Base-by-base conservation (phyloP, 2,113 vertebrate species). In the Ochotona curzoniae region DNA sequence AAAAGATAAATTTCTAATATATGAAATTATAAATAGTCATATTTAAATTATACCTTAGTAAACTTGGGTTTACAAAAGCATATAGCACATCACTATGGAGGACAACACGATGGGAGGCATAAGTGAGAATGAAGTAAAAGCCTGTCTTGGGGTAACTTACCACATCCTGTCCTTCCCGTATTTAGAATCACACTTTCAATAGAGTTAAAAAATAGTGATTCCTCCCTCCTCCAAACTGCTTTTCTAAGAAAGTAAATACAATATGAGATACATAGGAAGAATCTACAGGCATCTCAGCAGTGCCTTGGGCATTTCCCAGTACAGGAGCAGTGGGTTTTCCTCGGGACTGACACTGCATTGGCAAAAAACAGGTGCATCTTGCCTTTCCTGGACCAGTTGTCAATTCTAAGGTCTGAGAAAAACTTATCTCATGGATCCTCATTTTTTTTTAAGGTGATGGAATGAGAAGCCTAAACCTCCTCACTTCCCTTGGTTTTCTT, bases 241-340 rank as follows among this genome's bases (percentile, higher is more conserved):
- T 91, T 21, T 91, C 91, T 47, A 49, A 79, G 38, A n/a, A 91
- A 69, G 38, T 87, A 32, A 15, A 71, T 79, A 90, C 7, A 38
- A 44, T 76, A 79, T 70, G 23, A 38, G 9, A 86, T 63, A 64
- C 7, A 38, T 13, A 70, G 66, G 12, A n/a, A 32, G 32, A 35
- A 70, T 89, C 92, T 71, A 74, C 35, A 85, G 87, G 18, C 28
- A 44, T 44, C 71, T 88, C 54, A 66, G 26, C 54, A 66, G 26
- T 9, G 71, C 23, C 63, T 85, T 73, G 18, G 14, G 38, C 7
- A 66, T 44, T 44, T 44, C 38, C 38, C 6, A 76, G 30, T 30
- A 54, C 25, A 92, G 66, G 83, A 30, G 14, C 51, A 51, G 38
- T 0, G 30, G 47, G n/a, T 26, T 70, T 25, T 70, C 80, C 17